These are phyloP conservation scores for Xanthorhoe designata DNA, from an alignment of 2,888 invertebrate species.

Conservation along the genomic window DNA sequence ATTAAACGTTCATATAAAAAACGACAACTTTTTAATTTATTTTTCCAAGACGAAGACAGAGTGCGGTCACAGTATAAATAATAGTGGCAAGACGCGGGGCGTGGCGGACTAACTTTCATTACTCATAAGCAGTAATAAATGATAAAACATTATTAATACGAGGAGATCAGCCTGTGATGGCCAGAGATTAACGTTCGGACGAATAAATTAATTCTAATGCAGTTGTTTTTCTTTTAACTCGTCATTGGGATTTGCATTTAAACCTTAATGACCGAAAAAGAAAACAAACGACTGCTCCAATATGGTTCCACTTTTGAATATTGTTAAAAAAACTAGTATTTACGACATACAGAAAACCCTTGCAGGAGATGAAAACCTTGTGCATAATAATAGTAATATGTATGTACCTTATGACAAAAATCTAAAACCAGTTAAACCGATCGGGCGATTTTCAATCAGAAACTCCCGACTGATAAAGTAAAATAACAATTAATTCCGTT, in stretches of 20 bases:
- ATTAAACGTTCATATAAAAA: conserved; percentile 70
- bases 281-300: not conserved
- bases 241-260: conserved; percentile 22
- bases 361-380: too few relatives aligned
- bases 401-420: not conserved
- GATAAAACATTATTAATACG: conserved; percentile 85
- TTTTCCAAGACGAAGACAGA: conserved; percentile 82
- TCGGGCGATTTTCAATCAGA: conserved; percentile 28
- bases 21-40: conserved; percentile 67
- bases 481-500: conserved; percentile 69
- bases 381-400: not conserved
- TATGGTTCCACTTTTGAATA: not conserved
- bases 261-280: conserved; percentile 4
- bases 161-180: conserved; percentile 76
- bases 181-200: conserved; percentile 71
- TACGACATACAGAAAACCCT: not conserved
- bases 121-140: conserved; percentile 83
- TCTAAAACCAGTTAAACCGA: conserved; percentile 13
- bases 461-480: conserved; percentile 46
- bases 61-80: conserved; percentile 51
- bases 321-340: not conserved
- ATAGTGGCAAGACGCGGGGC: conserved; percentile 73
- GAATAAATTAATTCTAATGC: conserved; percentile 81
- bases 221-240: conserved; percentile 67
- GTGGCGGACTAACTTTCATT: conserved; percentile 83